A percentile compares a stretch with the other conserved stretches of the same genome.
phyloP scores from a whole-genome alignment of 2,888 invertebrate genomes.

The Exocentrus adspersus region DNA sequence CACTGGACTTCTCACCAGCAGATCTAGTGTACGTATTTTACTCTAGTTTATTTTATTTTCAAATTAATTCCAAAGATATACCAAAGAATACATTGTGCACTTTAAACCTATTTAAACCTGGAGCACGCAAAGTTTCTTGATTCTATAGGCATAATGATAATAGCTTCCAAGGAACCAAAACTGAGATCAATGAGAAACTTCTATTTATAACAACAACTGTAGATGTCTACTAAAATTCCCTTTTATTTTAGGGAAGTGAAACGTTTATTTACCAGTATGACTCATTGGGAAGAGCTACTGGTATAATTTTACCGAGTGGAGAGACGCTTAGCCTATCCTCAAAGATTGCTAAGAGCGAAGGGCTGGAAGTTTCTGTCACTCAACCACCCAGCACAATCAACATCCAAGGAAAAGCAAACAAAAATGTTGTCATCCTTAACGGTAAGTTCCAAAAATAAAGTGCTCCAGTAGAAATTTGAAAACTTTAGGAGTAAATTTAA shows the following conservation, averaged over 20 bases:
- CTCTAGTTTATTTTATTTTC: no score
- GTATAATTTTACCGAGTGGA: slow-evolving; percentile 90
- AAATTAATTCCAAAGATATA: no score
- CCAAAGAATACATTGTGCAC: no score
- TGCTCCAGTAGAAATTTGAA: neutral
- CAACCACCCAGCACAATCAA: slow-evolving; percentile 59
- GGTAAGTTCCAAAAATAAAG: slow-evolving; percentile 56
- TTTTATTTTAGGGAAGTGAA: slow-evolving; percentile 75
- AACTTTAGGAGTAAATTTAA: no score
- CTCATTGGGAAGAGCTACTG: slow-evolving; percentile 85
- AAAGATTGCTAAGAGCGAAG: slow-evolving; percentile 80
- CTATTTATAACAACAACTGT: slow-evolving; percentile 12
- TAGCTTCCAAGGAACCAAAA: no score
- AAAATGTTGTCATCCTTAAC: slow-evolving; percentile 67
- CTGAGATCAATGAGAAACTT: no score
- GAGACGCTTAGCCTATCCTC: slow-evolving; percentile 85
- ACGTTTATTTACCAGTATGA: slow-evolving; percentile 94
- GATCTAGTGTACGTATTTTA: slow-evolving; percentile 74
- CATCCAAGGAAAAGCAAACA: slow-evolving; percentile 63
- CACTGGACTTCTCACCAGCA: slow-evolving; percentile 85
- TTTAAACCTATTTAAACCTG: no score
- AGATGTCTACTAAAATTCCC: slow-evolving; percentile 1
- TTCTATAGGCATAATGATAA: no score
- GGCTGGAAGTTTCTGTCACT: slow-evolving; percentile 76
- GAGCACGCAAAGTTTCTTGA: no score